Percentiles rank a stretch among this genome's conserved stretches.
These are phyloP conservation scores for Myotis planiceps DNA, from an alignment of 2,797 vertebrate genomes.

Conservation along the genomic window DNA sequence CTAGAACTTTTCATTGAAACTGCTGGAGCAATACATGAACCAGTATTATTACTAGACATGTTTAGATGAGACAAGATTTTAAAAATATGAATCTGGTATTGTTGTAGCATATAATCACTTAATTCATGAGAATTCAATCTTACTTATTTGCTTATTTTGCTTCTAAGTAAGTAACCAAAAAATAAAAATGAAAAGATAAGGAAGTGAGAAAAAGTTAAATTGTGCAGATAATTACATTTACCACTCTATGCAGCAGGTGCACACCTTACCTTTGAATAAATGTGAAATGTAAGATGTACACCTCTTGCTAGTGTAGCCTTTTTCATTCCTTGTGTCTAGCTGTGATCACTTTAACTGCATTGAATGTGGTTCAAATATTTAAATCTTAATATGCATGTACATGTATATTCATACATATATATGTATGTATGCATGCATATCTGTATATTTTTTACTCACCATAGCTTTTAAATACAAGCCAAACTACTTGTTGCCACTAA, in stretches of 20 bases:
- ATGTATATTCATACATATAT: not conserved
- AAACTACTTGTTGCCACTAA: not conserved
- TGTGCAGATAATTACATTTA: not conserved
- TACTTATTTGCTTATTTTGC: not conserved
- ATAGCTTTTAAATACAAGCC: conserved; percentile 5
- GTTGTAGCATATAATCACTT: not conserved
- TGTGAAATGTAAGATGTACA: not conserved
- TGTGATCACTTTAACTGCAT: not conserved
- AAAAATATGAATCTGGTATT: not conserved
- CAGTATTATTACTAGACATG: not conserved
- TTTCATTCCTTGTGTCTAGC: not conserved
- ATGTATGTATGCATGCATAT: not conserved
- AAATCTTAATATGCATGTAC: not conserved
- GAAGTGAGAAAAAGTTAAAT: not conserved
- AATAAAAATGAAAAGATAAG: not conserved
- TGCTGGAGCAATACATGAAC: not conserved
- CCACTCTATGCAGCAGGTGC: not conserved
- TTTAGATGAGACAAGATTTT: not conserved
- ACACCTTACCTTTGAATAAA: not conserved
- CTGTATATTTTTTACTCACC: not conserved
- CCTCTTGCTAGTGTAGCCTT: not conserved
- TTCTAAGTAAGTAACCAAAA: not conserved
- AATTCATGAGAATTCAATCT: not conserved
- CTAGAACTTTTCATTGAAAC: not conserved
- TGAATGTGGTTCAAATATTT: not conserved